Base-by-base conservation (phyloP, 2,113 vertebrate genomes). In the Bostrychus sinensis region DNA sequence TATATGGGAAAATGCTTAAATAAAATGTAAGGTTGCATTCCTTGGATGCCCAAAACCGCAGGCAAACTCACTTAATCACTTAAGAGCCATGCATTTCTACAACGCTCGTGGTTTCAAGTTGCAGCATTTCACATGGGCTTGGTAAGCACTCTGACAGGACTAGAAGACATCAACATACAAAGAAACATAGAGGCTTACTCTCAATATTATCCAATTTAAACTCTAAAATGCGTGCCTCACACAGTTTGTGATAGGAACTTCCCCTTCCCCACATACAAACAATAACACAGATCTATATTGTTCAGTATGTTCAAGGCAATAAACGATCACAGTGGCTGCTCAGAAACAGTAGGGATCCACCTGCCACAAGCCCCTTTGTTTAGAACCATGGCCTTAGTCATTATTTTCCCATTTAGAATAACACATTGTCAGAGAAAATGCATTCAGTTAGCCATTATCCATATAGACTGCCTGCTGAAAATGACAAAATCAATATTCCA, bases 21-120 rank as follows among this genome's bases (percentile, higher is more conserved):
- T 79, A 79, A 73, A 81, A 86, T 82, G 73, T 38, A 61, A 42
- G 62, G 32, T 57, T 63, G 60, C 89, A 89, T 89, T 89, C 87
- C 87, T 77, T 64, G 80, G 75, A 86, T 88, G 65, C 77, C 78
- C 85, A 73, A 8, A 62, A 80, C 75, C 79, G 85, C 77, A 51
- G 82, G 80, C 78, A 83, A 74, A 46, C 17, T 72, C 74, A 36
- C 61, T 75, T 28, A 20, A 22, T 70, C 74, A 36, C 61, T 75
- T 28, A 20, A 23, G 62, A 63, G 64, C 28, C 48, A 50, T 46
- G 48, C 69, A 78, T 75, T 67, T 65, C 28, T 56, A 45, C 3
- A 45, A 36, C 37, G 50, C 10, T 2, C 25, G 38, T 36, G 62
- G 54, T 57, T 73, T 51, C 19, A 48, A 56, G 32, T 66, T 45